These are phyloP conservation scores for Rhamnusium bicolor DNA, from an alignment of 2,888 invertebrate species.

Conservation along the genomic window DNA sequence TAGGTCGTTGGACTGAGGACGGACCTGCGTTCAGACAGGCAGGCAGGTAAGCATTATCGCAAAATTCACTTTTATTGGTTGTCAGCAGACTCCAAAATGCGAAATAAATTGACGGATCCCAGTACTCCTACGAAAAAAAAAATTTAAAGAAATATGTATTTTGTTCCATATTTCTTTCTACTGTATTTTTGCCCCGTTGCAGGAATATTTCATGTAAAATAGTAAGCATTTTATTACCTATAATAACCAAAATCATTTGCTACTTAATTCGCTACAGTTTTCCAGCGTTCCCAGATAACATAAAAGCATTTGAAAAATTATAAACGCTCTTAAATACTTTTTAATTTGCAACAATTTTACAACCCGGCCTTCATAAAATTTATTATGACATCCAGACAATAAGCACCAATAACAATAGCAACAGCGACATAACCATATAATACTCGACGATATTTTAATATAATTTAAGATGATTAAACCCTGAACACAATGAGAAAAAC, in stretches of 20 bases:
- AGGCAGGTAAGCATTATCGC: too few relatives aligned
- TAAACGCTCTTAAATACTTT: background rate
- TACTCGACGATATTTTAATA: background rate
- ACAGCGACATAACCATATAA: background rate
- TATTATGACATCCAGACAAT: background rate
- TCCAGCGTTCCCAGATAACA: background rate
- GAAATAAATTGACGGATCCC: too few relatives aligned
- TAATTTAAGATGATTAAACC: constrained; percentile 20
- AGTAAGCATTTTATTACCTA: background rate
- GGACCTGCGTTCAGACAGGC: too few relatives aligned
- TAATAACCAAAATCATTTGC: background rate
- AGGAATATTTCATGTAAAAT: background rate
- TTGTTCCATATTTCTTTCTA: too few relatives aligned
- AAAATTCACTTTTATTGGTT: too few relatives aligned
- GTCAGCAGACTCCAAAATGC: too few relatives aligned
- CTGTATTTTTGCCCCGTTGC: too few relatives aligned
- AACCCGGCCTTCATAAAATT: background rate
- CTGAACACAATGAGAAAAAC: constrained; percentile 27
- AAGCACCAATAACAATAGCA: background rate
- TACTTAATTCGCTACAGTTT: background rate
- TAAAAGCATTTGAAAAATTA: background rate
- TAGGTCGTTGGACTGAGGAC: too few relatives aligned
- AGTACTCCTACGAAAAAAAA: too few relatives aligned
- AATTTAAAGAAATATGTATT: too few relatives aligned
- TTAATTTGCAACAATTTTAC: background rate